Conservation (phyloP, 2,797 vertebrate genomes). For the Typhlichthys eigenmanni region DNA sequence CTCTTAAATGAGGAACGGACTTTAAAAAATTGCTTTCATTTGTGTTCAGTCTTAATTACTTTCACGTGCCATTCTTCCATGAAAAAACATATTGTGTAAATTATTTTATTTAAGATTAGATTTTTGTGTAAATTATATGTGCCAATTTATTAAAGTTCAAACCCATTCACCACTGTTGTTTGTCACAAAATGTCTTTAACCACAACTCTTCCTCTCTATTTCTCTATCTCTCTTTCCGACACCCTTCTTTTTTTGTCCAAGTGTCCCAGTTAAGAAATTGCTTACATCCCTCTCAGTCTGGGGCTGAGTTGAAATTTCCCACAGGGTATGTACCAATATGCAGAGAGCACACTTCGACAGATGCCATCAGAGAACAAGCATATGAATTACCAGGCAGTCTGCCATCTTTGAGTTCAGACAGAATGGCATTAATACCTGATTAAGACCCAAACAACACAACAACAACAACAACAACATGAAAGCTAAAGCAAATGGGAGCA, state of each 20-base stretch:
- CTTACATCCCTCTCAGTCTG: slow-evolving; percentile 82
- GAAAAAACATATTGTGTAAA: slow-evolving; percentile 39
- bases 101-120: slow-evolving; percentile 42
- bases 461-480: slow-evolving; percentile 88
- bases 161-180: slow-evolving; percentile 60
- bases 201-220: background rate
- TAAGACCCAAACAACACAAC: slow-evolving; percentile 85
- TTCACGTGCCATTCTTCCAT: slow-evolving; percentile 39
- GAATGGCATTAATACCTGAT: slow-evolving; percentile 88
- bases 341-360: slow-evolving; percentile 85
- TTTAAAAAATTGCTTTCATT: too few species aligned
- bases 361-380: slow-evolving; percentile 88
- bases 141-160: slow-evolving; percentile 30
- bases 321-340: slow-evolving; percentile 86
- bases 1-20: too few species aligned
- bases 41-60: background rate
- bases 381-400: slow-evolving; percentile 86
- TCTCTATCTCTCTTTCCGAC: slow-evolving; percentile 1
- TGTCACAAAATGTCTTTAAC: slow-evolving; percentile 74
- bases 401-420: slow-evolving; percentile 86
- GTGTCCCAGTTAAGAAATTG: slow-evolving; percentile 86
- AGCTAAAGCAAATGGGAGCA: slow-evolving; percentile 84
- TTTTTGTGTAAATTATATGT: slow-evolving; percentile 60
- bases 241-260: slow-evolving; percentile 70
- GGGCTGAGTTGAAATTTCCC: slow-evolving; percentile 82